phyloP scores from a whole-genome alignment of 2,888 invertebrate genomes.

The Drosophila quinaria region DNA sequence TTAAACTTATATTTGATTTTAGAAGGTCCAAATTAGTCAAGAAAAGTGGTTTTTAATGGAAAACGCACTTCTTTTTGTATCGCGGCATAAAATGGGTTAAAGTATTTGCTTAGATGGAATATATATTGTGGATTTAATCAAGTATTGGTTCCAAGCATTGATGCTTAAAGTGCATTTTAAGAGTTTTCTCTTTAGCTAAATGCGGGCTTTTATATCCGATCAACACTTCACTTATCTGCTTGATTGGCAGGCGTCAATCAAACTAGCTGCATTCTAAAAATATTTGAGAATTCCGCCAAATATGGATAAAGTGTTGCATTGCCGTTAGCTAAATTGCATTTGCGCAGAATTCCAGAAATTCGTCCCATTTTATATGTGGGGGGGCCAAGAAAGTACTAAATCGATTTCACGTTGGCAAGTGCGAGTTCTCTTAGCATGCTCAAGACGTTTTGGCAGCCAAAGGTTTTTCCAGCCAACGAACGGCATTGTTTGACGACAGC shows the following conservation, averaged over 20 bases:
- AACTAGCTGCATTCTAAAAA: conserved; percentile 40
- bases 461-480: conserved; percentile 59
- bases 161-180: conserved; percentile 1
- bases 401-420: conserved; percentile 33
- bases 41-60: too few species aligned
- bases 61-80: too few species aligned
- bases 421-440: conserved; percentile 38
- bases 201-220: conserved; percentile 42
- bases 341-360: conserved; percentile 31
- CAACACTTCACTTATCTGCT: conserved; percentile 65
- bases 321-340: conserved; percentile 71
- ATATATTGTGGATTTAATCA: too few species aligned
- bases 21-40: too few species aligned
- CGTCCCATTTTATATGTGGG: conserved; percentile 34
- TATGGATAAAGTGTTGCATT: conserved; percentile 68
- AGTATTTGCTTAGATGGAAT: too few species aligned
- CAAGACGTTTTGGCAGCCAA: conserved; percentile 56
- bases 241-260: conserved; percentile 68
- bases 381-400: conserved; percentile 46
- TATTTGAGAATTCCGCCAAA: conserved; percentile 65
- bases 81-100: too few species aligned
- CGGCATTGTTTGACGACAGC: conserved; percentile 8
- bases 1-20: too few species aligned
- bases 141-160: too few species aligned
- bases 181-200: conserved; percentile 35